phyloP scores from a whole-genome alignment of 2,113 vertebrate species.

The Rhynchomys soricoides region DNA sequence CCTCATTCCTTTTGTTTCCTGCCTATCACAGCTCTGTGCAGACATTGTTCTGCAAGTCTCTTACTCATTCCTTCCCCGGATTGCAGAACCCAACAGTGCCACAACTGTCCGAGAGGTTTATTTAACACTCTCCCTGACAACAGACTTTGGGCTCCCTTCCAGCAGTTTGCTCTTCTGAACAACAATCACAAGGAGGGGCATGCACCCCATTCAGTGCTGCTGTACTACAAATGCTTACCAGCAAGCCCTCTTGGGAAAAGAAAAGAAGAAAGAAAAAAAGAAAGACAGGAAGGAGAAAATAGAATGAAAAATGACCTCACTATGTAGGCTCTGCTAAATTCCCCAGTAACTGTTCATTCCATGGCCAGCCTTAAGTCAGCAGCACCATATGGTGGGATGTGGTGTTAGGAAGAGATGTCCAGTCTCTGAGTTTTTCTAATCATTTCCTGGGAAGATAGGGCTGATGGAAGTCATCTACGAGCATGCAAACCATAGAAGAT shows the following conservation, averaged over 20 bases:
- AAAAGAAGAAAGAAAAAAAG: too few relatives aligned
- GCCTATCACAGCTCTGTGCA: neutral
- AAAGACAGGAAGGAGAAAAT: neutral
- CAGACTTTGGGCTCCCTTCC: neutral
- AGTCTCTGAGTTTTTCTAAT: neutral
- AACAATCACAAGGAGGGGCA: neutral
- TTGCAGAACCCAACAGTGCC: neutral
- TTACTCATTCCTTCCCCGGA: conserved; percentile 44
- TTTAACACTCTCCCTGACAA: neutral
- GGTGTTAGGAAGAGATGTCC: neutral
- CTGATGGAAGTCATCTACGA: neutral
- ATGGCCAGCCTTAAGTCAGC: neutral
- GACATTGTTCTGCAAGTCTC: neutral
- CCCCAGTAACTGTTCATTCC: neutral
- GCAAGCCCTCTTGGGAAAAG: neutral
- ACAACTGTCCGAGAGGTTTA: neutral
- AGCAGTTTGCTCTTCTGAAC: neutral
- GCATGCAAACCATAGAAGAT: neutral
- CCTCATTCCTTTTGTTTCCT: conserved; percentile 29
- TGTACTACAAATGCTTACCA: neutral
- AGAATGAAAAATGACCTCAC: neutral
- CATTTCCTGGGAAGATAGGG: neutral
- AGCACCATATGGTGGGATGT: neutral
- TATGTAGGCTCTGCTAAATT: neutral
- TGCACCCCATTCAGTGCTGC: neutral